Evolutionary conservation across 2,888 invertebrate species (phyloP), one percentile per base, ranked within the genome.

Genomic region (Pristionchus maxplancki): DNA sequence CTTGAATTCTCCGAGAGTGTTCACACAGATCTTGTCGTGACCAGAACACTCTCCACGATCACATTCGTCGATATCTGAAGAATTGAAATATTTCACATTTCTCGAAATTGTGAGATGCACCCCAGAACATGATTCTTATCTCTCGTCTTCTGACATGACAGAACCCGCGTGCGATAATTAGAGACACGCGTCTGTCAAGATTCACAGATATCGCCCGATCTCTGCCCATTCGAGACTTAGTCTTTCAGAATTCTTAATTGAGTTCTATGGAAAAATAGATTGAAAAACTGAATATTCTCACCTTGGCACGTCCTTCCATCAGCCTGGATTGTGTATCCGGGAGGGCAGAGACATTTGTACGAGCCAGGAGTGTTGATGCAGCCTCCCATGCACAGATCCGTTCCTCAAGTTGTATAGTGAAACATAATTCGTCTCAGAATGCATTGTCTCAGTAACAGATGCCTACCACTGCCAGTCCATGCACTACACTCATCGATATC

Each of bases 401-500:
- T 94, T 0, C 95, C 95, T 83, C 74, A 48, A 89, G n/a, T 48
- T 48, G 31, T 28, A 31, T 40, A 40, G 15, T 31, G n/a, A n/a
- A n/a, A n/a, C n/a, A n/a, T n/a, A n/a, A n/a, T n/a, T n/a, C n/a
- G n/a, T n/a, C n/a, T n/a, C n/a, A n/a, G n/a, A n/a, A n/a, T n/a
- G n/a, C n/a, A n/a, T n/a, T n/a, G n/a, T n/a, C n/a, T n/a, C n/a
- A n/a, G n/a, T n/a, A n/a, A n/a, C n/a, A n/a, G n/a, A n/a, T n/a
- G n/a, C 74, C 92, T 89, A 28, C 94, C 94, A 91, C 96, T 96
- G 2, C 96, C 96, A 91, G 96, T 96, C 95, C 96, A 97, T 90
- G 96, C 96, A 9, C 96, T 96, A 93, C 98, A 98, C 95, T 98
- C 98, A 94, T 98, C 97, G 24, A 98, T 96, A 94, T 98, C 98